These are phyloP conservation scores for Therioaphis trifolii DNA, from an alignment of 2,888 invertebrate genomes.

Conservation along the genomic window DNA sequence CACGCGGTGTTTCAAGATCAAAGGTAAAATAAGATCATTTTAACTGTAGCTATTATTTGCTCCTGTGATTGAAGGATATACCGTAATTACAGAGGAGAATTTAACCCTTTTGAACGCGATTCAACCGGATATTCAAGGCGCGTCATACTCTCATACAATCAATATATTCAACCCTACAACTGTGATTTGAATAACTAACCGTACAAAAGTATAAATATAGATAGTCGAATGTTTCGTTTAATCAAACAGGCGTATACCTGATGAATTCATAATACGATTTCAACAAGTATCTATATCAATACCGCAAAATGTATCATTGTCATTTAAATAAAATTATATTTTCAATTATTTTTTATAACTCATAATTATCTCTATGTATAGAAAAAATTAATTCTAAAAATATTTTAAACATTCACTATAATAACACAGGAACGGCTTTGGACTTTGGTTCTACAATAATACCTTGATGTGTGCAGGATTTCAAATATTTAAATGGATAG, in stretches of 20 bases:
- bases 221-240: not conserved
- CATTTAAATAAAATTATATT: too few relatives aligned
- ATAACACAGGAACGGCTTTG: too few relatives aligned
- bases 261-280: not conserved
- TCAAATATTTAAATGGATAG: too few relatives aligned
- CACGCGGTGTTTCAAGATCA: not conserved
- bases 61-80: conserved; percentile 74
- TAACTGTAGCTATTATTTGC: not conserved
- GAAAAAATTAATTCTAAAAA: too few relatives aligned
- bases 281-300: not conserved
- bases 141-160: conserved; percentile 46
- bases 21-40: conserved; percentile 33
- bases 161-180: conserved; percentile 21
- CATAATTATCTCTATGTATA: too few relatives aligned
- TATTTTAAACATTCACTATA: too few relatives aligned
- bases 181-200: conserved; percentile 45
- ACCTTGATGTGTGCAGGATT: too few relatives aligned
- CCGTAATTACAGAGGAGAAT: conserved; percentile 55
- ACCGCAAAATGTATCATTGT: not conserved
- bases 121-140: conserved; percentile 43
- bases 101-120: conserved; percentile 45
- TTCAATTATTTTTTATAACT: too few relatives aligned
- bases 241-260: not conserved
- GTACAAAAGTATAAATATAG: not conserved
- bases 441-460: too few relatives aligned